phyloP scores from a whole-genome alignment of 2,113 vertebrate genomes.

The Zosterops japonicus region DNA sequence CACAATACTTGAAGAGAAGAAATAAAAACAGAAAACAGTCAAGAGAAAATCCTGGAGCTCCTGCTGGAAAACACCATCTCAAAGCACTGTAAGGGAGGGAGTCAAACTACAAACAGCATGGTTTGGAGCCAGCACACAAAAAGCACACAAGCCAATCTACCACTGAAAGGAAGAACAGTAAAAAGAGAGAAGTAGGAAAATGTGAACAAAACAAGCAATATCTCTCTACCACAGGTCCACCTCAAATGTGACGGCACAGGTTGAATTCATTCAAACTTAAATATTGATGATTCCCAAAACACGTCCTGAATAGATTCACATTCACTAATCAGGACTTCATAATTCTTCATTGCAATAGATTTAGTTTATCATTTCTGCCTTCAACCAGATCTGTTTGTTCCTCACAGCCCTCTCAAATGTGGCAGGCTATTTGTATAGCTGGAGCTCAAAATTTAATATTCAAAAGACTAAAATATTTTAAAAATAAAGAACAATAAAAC shows the following conservation, averaged over 20 bases:
- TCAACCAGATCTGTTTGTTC: not conserved
- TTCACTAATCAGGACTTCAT: not conserved
- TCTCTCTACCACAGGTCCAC: not conserved
- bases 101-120: not conserved
- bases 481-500: not conserved
- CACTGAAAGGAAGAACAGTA: not conserved
- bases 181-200: not conserved
- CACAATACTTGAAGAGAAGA: not conserved
- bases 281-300: not conserved
- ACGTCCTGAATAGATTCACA: fast-evolving
- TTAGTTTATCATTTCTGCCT: not conserved
- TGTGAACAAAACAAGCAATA: not conserved
- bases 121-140: not conserved
- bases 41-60: not conserved
- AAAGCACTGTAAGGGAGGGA: not conserved
- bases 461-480: not conserved
- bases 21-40: not conserved
- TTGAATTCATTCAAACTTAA: not conserved
- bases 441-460: not conserved
- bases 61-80: not conserved
- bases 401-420: not conserved
- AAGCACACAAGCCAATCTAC: not conserved
- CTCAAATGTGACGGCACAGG: fast-evolving
- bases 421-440: not conserved
- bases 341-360: not conserved